These are phyloP conservation scores for Cotesia chilonis DNA, from an alignment of 1,140 invertebrate genomes.

Conservation along the genomic window DNA sequence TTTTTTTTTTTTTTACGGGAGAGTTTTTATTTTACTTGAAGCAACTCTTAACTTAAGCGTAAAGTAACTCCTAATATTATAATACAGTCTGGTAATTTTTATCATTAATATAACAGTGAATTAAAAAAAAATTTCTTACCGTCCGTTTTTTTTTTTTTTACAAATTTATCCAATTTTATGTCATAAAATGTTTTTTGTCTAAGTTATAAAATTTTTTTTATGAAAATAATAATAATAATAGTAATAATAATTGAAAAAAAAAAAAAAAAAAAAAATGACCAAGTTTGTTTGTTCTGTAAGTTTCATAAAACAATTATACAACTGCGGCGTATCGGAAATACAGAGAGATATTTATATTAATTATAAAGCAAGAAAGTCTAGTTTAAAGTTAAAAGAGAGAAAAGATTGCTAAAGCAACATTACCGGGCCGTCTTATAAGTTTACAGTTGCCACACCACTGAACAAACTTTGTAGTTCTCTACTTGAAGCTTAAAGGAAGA, in stretches of 20 bases:
- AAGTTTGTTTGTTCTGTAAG: neutral
- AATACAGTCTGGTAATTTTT: no score
- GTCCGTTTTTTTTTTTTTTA: no score
- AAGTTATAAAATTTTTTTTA: no score
- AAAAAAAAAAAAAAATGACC: neutral
- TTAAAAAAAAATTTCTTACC: no score
- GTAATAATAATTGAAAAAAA: neutral
- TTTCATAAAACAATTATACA: conserved; percentile 21
- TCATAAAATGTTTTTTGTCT: no score
- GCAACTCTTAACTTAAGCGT: no score
- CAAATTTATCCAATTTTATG: no score
- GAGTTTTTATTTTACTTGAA: no score
- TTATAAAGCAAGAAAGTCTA: conserved; percentile 49
- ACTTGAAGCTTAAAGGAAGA: neutral
- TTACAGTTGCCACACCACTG: neutral
- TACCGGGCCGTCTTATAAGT: conserved; percentile 1
- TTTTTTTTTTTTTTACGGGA: no score
- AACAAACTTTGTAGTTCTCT: conserved; percentile 5
- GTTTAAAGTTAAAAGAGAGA: conserved; percentile 8
- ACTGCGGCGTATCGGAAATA: conserved; percentile 6
- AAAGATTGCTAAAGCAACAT: conserved; percentile 17
- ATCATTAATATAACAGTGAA: no score
- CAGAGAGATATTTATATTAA: conserved; percentile 51
- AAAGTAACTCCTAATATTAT: no score
- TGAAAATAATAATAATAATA: no score